Base-by-base conservation (phyloP, 2,797 vertebrate species). In the Enteromius treurensis region DNA sequence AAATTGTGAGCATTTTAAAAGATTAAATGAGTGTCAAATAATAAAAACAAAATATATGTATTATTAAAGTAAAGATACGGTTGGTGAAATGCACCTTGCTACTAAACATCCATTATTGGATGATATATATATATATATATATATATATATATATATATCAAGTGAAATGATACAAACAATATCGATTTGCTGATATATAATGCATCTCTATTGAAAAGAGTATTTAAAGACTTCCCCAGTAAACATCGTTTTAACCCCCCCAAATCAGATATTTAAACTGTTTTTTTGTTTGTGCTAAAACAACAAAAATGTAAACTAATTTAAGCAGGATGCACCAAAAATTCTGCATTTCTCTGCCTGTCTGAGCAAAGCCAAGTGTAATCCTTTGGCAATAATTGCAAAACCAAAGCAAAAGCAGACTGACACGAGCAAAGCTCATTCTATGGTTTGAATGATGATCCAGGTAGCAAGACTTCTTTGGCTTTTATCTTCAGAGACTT, bases 401-500 rank as follows among this genome's bases (percentile, higher is more conserved):
- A 75, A 64, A 42, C 78, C 64, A 37, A 68, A 75, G 23, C 75
- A 82, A 62, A 77, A 68, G 21, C 49, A 19, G 62, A 77, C 82
- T 32, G 51, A 85, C 55, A 84, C 42, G 42, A 77, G 65, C 26
- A 37, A 77, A 78, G 69, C 23, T 45, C n/a, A 58, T 53, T 49
- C 37, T 73, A 42, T 29, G 34, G 75, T 90, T 89, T 89, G 82
- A 74, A 89, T 75, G 79, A 60, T 64, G 51, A 73, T 62, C 60
- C 55, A 62, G 75, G 53, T 83, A 83, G 82, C 37, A 37, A 84
- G 58, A 82, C 84, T 87, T 92, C 84, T 75, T 65, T 34, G 73
- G 32, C 67, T 84, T 87, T 89, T 89, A 90, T 92, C 86, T 84
- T 78, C 70, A 51, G 60, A 85, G 75, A 81, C 76, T 86, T 49